Base-by-base conservation (phyloP, 2,888 invertebrate species). In the Cryptus viduatorius region DNA sequence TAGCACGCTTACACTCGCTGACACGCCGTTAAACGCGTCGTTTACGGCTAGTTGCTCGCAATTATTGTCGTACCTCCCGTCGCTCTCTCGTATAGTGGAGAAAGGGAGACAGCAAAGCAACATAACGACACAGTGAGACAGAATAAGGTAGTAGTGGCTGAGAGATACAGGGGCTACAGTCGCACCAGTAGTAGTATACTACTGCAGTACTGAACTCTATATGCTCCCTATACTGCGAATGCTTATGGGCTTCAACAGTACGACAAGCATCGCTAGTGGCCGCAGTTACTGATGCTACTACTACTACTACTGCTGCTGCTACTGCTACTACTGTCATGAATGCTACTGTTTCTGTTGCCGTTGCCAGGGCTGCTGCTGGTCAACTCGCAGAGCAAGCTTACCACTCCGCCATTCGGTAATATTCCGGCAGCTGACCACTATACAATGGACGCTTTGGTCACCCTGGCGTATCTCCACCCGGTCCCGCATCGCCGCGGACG, bases 1-100 rank as follows among this genome's bases (percentile, higher is more conserved):
- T 67, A 80, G 67, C 56, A 59, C 65, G 72, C 69, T 56, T 50
- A 67, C 64, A 50, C 77, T 61, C 64, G 85, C 71, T 77, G 85
- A 84, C 84, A 78, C 79, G 84, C 79, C 87, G 87, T 89, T 90
- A 89, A 91, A 90, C 88, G 89, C 87, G 85, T 87, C 87, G 89
- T 90, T 90, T 86, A 89, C 88, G 90, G 89, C 87, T 86, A 89
- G 90, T 90, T 88, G 89, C 76, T 87, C 86, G 85, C 90, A 90
- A 92, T 92, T 91, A 92, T 92, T 90, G 88, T 89, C 86, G 87
- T 87, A 71, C 65, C 82, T 61, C 50, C 50, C 24, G 76, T 76
- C 69, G 16, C 68, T 46, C 64, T 53, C 42, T 65, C 16, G 42
- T 68, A 73, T 65, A 69, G 71, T 29, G 69, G 10, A 37, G 48